Conservation (phyloP, 2,797 vertebrate species). For the Eospalax fontanierii region DNA sequence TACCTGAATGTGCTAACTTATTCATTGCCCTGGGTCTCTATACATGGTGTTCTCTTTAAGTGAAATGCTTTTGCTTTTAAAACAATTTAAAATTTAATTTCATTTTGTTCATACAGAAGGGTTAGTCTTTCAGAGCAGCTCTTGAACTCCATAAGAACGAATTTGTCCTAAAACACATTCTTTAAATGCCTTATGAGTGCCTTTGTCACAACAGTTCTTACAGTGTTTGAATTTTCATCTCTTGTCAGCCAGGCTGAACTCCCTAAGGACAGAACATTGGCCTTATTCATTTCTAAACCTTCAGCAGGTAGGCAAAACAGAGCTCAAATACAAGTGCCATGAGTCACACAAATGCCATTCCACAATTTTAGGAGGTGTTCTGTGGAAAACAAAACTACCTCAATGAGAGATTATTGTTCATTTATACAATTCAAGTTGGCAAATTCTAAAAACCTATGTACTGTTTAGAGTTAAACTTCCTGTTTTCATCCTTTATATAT, state of each 20-base stretch:
- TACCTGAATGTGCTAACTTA: background rate
- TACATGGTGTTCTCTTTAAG: background rate
- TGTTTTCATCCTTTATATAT: conserved; percentile 26
- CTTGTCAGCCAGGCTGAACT: background rate
- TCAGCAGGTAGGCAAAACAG: background rate
- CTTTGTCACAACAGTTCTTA: background rate
- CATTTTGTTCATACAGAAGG: background rate
- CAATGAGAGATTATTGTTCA: background rate
- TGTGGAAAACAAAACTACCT: conserved; percentile 40
- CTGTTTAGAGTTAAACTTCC: background rate
- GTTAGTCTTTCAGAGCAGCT: background rate
- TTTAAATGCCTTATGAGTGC: background rate
- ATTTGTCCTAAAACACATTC: background rate
- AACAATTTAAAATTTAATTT: background rate
- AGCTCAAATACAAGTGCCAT: background rate
- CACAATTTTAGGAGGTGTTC: background rate
- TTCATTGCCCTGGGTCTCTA: background rate
- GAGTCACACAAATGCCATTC: background rate
- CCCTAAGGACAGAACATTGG: background rate
- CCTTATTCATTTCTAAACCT: conserved; percentile 32
- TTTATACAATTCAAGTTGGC: background rate
- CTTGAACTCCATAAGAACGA: background rate
- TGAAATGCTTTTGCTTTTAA: background rate
- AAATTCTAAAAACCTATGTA: background rate
- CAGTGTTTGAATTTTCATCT: background rate